Percentiles rank a stretch among this genome's conserved stretches.
phyloP scores from a whole-genome alignment of 1,140 invertebrate species.

The Eciton burchellii region DNA sequence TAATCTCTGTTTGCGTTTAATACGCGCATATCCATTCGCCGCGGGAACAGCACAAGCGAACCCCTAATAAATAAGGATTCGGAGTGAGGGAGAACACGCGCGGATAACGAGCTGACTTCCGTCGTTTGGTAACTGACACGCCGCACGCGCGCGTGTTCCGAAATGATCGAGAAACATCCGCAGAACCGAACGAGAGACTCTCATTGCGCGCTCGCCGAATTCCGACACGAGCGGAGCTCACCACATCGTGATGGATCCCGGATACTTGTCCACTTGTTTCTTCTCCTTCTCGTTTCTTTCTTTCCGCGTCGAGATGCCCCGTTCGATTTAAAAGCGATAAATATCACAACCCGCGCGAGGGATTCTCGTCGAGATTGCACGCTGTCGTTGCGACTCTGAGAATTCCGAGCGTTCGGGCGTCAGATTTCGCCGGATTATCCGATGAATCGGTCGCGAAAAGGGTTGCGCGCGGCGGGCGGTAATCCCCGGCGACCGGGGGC shows the following conservation, averaged over 20 bases:
- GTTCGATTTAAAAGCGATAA: slow-evolving; percentile 51
- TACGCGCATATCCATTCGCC: not conserved
- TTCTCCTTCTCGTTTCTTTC: slow-evolving; percentile 44
- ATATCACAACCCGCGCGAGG: slow-evolving; percentile 16
- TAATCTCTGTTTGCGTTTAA: slow-evolving; percentile 29
- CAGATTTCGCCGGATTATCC: slow-evolving; percentile 54
- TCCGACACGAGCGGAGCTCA: no score
- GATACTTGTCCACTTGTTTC: no score
- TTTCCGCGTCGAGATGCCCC: slow-evolving; percentile 11
- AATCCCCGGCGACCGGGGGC: not conserved
- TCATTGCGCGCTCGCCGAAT: not conserved
- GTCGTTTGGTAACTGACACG: slow-evolving; percentile 11
- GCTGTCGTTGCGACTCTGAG: not conserved
- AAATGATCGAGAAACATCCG: slow-evolving; percentile 31
- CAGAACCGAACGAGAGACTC: slow-evolving; percentile 8
- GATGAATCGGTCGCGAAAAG: slow-evolving; percentile 42
- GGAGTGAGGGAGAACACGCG: slow-evolving; percentile 18
- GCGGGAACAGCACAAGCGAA: not conserved
- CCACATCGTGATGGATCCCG: slow-evolving; percentile 19
- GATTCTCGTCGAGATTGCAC: slow-evolving; percentile 1
- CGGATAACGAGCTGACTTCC: slow-evolving; percentile 2
- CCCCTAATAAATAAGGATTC: slow-evolving; percentile 33
- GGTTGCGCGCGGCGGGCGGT: slow-evolving; percentile 27
- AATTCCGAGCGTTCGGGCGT: slow-evolving; percentile 34
- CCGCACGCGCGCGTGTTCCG: slow-evolving; percentile 10